These are phyloP conservation scores for Anthoscopus minutus DNA, from an alignment of 2,113 vertebrate genomes.

Conservation along the genomic window DNA sequence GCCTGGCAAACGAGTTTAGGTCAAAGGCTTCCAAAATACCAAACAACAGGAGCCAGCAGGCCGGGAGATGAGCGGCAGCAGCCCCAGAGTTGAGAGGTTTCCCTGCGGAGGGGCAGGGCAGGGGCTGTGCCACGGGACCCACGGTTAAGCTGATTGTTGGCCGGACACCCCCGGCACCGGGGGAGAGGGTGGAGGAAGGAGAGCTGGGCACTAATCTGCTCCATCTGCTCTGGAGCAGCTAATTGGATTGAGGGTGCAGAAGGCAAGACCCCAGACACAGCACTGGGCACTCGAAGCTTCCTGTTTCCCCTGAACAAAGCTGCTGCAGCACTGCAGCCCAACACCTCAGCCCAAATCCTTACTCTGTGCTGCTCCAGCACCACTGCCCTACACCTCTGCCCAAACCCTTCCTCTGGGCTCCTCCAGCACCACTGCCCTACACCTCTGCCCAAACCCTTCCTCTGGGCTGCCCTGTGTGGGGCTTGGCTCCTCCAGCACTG, in stretches of 20 bases:
- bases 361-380: not conserved
- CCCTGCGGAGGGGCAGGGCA: not conserved
- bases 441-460: not conserved
- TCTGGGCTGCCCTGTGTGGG: not conserved
- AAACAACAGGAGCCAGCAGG: not conserved
- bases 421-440: not conserved
- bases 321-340: not conserved
- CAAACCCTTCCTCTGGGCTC: not conserved
- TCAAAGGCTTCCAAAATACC: not conserved
- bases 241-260: slow-evolving; percentile 13
- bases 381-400: not conserved
- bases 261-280: not conserved
- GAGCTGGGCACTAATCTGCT: slow-evolving; percentile 4
- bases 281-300: not conserved
- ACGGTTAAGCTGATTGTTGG: not conserved
- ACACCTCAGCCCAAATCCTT: not conserved
- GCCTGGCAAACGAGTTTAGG: not conserved
- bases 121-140: not conserved
- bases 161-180: not conserved
- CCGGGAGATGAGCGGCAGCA: not conserved
- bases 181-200: not conserved
- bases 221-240: slow-evolving; percentile 31
- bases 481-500: too few species aligned
- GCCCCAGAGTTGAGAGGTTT: not conserved
- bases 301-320: rapidly evolving